A percentile compares a stretch with the other conserved stretches of the same genome.
Evolutionary conservation across 1,140 invertebrate species (phyloP).

Genomic region (Polypedilum vanderplanki): DNA sequence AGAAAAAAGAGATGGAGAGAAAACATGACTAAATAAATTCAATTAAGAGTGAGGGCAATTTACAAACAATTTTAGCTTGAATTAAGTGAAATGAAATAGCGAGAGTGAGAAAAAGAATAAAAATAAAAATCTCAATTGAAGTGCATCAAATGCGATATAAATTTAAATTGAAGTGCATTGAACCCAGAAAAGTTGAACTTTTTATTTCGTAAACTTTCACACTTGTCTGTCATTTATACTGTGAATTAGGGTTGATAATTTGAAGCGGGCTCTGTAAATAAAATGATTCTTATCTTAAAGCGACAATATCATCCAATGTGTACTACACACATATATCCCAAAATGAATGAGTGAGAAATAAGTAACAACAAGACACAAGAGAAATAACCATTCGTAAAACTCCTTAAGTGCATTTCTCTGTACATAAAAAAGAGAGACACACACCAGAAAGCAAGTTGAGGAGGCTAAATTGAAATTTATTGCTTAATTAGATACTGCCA

Average conservation of each 20-base stretch:
- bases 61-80: no score
- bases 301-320: no score
- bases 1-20: no score
- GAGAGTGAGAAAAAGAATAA: neutral
- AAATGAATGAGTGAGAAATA: no score
- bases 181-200: neutral
- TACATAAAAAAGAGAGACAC: neutral
- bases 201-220: neutral
- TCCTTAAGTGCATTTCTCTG: constrained; percentile 3
- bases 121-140: neutral
- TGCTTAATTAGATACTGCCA: constrained; percentile 11
- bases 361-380: no score
- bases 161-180: constrained; percentile 20
- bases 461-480: constrained; percentile 26
- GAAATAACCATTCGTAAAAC: neutral
- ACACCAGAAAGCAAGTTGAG: neutral
- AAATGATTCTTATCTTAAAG: no score
- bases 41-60: no score
- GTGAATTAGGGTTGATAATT: no score
- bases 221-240: neutral
- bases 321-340: no score
- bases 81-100: no score
- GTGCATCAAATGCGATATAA: constrained; percentile 18
- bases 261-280: no score
- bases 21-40: no score